Evolutionary conservation across 2,888 invertebrate genomes (phyloP), one percentile per base, ranked within the genome.

Genomic region (Nymphalis polychloros): DNA sequence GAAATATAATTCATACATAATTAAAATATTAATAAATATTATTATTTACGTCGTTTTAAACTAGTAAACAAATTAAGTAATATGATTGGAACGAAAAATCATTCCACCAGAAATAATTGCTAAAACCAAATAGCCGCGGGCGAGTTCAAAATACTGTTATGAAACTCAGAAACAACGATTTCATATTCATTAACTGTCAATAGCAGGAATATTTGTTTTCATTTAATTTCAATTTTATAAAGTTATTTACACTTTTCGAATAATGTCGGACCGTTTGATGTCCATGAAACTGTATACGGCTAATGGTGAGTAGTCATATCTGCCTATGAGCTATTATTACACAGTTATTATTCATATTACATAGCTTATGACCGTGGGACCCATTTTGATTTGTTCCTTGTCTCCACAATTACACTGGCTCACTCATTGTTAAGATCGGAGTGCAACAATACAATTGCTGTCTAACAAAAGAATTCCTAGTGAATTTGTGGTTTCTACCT

Each of bases 141-240:
- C 50, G 48, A 13, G 49, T 63, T 59, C 65, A 66, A 67, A 67
- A 67, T 71, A 69, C 50, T 61, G 66, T 66, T 60, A 57, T 60
- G 41, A 57, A 69, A 67, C 55, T 52, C 49, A 66, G 13, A 49
- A 50, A 17, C 19, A 49, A 35, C 49, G 64, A 61, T 69, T 62
- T 62, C 63, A 59, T 69, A 66, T 64, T 67, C 52, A 72, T 60
- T 65, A 48, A 46, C 64, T 67, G 72, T 67, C 72, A 72, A 46
- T 67, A 48, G 67, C 72, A 72, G 67, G 50, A 48, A 65, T 62
- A 46, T 46, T 20, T 47, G 62, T 66, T 63, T 60, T 61, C 67
- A 66, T 55, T 65, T 64, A 62, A 31, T 55, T 64, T 31, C 20
- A 27, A 47, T 68, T 64, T 53, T 52, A 60, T 31, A 10, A 55